A percentile compares a stretch with the other conserved stretches of the same genome.
phyloP scores from a whole-genome alignment of 2,888 invertebrate genomes.

The Nephrotoma flavescens region DNA sequence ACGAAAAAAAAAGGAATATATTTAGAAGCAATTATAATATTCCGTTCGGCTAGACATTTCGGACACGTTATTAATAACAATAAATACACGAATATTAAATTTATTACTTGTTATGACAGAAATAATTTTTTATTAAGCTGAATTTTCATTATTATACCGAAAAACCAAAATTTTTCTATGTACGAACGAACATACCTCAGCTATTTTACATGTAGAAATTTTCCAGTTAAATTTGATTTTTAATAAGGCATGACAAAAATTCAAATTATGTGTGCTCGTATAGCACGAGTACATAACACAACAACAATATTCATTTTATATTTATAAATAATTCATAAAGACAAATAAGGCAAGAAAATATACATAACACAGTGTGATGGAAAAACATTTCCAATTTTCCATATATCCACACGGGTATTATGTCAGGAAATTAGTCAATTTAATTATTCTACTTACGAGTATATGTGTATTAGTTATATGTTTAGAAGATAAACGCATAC shows the following conservation, averaged over 20 bases:
- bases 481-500: background rate
- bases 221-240: background rate
- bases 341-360: background rate
- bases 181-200: too few relatives aligned
- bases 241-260: background rate
- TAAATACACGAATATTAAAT: background rate
- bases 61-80: background rate
- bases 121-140: background rate
- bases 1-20: background rate
- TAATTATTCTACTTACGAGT: background rate
- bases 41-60: background rate
- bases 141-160: background rate
- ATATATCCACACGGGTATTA: background rate
- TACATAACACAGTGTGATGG: background rate
- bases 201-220: background rate
- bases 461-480: too few relatives aligned
- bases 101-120: background rate
- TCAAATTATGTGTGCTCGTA: background rate
- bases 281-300: background rate
- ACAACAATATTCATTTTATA: background rate
- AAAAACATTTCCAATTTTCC: background rate
- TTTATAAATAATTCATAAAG: background rate
- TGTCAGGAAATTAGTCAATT: background rate
- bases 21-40: background rate
- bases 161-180: background rate